Conservation (phyloP, 2,888 invertebrate species). For the Linnaemya tessellans region DNA sequence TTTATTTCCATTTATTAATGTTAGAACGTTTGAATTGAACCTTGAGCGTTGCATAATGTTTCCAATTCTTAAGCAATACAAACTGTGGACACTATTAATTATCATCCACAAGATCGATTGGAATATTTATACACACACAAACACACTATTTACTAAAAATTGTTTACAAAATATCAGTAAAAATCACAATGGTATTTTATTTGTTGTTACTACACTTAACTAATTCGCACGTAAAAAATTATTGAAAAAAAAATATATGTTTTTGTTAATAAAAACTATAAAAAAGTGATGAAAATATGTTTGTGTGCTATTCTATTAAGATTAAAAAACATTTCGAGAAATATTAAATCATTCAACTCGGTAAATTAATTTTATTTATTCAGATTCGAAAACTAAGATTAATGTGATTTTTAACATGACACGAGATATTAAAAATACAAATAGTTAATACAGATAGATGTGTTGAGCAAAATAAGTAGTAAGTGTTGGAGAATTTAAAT, state of each 20-base stretch:
- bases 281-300: neutral
- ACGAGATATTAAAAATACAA: neutral
- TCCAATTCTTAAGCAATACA: conserved; percentile 12
- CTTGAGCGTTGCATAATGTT: conserved; percentile 25
- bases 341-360: neutral
- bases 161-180: neutral
- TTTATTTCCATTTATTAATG: conserved; percentile 23
- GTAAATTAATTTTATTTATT: neutral
- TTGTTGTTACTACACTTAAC: neutral
- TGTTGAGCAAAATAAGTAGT: neutral
- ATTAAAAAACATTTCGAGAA: neutral
- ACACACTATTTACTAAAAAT: neutral
- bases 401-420: neutral
- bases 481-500: neutral
- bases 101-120: neutral
- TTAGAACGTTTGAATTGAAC: conserved; percentile 16
- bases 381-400: neutral
- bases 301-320: neutral
- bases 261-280: neutral
- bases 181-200: neutral
- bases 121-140: neutral
- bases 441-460: neutral
- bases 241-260: neutral
- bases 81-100: conserved; percentile 27
- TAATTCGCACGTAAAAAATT: neutral